Evolutionary conservation across 2,888 invertebrate genomes (phyloP), one percentile per base, ranked within the genome.

Genomic region (Eremobia ochroleuca): DNA sequence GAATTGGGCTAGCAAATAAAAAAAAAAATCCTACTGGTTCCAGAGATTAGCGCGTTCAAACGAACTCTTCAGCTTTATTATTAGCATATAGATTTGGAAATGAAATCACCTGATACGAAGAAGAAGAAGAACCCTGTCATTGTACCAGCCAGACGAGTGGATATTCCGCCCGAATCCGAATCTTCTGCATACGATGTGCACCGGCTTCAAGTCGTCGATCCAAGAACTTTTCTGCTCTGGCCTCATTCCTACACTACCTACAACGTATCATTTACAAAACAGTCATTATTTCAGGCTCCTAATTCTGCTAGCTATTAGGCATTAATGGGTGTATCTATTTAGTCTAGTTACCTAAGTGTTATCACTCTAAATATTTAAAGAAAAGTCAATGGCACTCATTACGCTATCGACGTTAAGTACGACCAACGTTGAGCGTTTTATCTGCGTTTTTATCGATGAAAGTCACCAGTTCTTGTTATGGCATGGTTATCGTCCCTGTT

Each of bases 381-480:
- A 75, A 76, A 74, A 67, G 66, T 62, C 64, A 58, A 69, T 76
- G 68, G 66, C 77, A 52, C 71, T 71, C 40, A 78, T 81, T 88
- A 77, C 21, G 69, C 62, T 76, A 71, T 61, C 49, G n/a, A n/a
- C 28, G 80, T 84, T 84, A 83, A 88, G 74, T 75, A 64, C 62
- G 75, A 77, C 85, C 75, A 76, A 70, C 34, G 75, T 78, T 75
- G 59, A 73, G 66, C 69, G 62, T 82, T 75, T 87, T 81, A 87
- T 79, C 86, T 73, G 73, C 59, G 15, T 64, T 78, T 18, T 88
- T 89, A 86, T 88, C 88, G 81, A 84, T 84, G 75, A 76, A 87
- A 80, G 79, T 85, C 82, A 73, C 71, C 75, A 76, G 75, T 81
- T 83, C 69, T 79, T 72, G 72, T 85, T 82, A 79, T 77, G 75